phyloP scores from a whole-genome alignment of 2,888 invertebrate species.

The Lissonota sp. region DNA sequence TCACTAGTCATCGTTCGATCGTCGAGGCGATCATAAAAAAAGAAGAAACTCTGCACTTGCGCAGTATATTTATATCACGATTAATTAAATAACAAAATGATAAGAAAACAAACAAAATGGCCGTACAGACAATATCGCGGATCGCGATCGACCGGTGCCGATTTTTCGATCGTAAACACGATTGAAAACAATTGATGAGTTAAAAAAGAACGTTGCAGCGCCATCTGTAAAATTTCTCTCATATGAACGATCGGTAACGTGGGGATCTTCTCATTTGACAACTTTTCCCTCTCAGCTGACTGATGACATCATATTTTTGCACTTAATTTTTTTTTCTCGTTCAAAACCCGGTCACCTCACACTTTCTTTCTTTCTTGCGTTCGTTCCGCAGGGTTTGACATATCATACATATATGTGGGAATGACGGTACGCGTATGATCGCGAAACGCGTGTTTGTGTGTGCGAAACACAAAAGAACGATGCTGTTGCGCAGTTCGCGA shows the following conservation, averaged over 20 bases:
- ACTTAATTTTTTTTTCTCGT: neutral
- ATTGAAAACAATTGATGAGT: neutral
- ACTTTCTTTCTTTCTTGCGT: too few species aligned
- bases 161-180: too few species aligned
- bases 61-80: neutral
- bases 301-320: neutral
- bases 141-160: constrained; percentile 7
- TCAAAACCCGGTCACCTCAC: neutral
- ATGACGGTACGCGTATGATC: constrained; percentile 44
- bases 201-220: too few species aligned
- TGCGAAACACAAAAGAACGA: constrained; percentile 10
- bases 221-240: too few species aligned
- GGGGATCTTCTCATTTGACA: too few species aligned
- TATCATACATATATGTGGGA: constrained; percentile 6
- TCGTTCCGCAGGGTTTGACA: constrained; percentile 14
- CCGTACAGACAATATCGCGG: neutral
- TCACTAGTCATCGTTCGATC: neutral
- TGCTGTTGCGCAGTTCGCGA: constrained; percentile 48
- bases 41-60: too few species aligned
- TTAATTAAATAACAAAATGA: too few species aligned
- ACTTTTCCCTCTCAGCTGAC: too few species aligned
- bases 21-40: too few species aligned
- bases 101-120: neutral
- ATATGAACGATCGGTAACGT: too few species aligned
- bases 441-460: neutral